phyloP scores from a whole-genome alignment of 2,113 vertebrate genomes.

The Podarcis cretensis region DNA sequence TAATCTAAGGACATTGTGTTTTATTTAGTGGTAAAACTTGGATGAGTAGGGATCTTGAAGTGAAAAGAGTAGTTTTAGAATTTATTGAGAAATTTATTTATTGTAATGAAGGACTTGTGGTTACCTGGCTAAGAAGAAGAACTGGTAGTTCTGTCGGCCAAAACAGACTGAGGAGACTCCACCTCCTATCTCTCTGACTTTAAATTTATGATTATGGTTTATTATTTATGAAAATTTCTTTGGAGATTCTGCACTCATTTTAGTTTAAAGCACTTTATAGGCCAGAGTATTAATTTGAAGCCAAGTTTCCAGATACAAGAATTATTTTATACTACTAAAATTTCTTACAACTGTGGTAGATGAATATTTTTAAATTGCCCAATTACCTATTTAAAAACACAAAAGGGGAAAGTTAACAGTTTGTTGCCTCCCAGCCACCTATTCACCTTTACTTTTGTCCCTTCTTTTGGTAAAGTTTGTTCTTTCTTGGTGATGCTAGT shows the following conservation, averaged over 20 bases:
- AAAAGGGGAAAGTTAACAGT: constrained; percentile 77
- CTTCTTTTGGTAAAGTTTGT: constrained; percentile 59
- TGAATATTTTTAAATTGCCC: not conserved
- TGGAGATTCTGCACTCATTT: not conserved
- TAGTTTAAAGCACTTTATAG: not conserved
- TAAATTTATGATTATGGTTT: not conserved
- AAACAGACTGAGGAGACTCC: not conserved
- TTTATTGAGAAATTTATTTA: not conserved
- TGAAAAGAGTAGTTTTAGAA: not conserved
- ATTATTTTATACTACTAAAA: not conserved
- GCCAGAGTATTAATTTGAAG: not conserved
- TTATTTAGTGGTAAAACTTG: not conserved
- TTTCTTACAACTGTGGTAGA: not conserved
- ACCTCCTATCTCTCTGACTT: not conserved
- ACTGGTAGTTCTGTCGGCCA: not conserved
- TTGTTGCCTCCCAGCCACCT: constrained; percentile 72
- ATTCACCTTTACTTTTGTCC: constrained; percentile 52
- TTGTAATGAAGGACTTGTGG: not conserved
- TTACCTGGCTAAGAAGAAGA: not conserved
- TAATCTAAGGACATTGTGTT: not conserved
- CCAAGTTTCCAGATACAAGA: not conserved
- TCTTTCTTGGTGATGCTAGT: constrained; percentile 49
- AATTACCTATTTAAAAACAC: constrained; percentile 14
- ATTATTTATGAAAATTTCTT: not conserved
- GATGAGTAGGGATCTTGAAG: not conserved